Evolutionary conservation across 2,797 vertebrate genomes (phyloP).

Genomic region (Anisognathus igniventris): DNA sequence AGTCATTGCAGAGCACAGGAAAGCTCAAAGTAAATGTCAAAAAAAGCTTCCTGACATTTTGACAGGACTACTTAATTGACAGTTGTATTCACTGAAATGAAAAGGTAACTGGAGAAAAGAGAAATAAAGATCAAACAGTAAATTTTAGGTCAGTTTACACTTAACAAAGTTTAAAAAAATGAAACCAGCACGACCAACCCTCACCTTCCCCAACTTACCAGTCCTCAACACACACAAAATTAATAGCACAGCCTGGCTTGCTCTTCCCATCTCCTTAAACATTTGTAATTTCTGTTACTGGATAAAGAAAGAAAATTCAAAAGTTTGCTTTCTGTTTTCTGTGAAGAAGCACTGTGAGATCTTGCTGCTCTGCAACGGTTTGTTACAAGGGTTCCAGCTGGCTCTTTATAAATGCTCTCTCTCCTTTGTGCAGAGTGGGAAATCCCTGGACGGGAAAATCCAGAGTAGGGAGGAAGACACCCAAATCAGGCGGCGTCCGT

Average conservation of each 20-base stretch:
- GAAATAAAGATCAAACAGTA: not conserved
- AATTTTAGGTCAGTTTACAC: not conserved
- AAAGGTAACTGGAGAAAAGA: not conserved
- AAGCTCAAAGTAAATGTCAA: not conserved
- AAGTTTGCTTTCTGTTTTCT: not conserved
- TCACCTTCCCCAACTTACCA: slow-evolving; percentile 60
- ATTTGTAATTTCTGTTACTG: not conserved
- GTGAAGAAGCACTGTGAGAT: not conserved
- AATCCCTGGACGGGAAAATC: slow-evolving; percentile 68
- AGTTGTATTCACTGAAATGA: not conserved
- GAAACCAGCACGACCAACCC: not conserved
- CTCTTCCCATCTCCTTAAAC: slow-evolving; percentile 31
- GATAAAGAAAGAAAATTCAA: not conserved
- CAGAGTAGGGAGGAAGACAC: not conserved
- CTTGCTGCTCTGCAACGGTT: not conserved
- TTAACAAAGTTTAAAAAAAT: not conserved
- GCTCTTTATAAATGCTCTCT: slow-evolving; percentile 63
- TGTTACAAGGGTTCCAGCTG: not conserved
- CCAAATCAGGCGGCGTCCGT: not conserved
- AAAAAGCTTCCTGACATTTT: slow-evolving; percentile 3
- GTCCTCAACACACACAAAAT: slow-evolving; percentile 21
- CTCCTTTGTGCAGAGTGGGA: slow-evolving; percentile 22
- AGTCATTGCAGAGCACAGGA: not conserved
- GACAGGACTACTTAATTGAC: not conserved
- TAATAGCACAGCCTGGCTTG: not conserved